These are phyloP conservation scores for Phortica magna DNA, from an alignment of 2,888 invertebrate genomes.

Conservation along the genomic window DNA sequence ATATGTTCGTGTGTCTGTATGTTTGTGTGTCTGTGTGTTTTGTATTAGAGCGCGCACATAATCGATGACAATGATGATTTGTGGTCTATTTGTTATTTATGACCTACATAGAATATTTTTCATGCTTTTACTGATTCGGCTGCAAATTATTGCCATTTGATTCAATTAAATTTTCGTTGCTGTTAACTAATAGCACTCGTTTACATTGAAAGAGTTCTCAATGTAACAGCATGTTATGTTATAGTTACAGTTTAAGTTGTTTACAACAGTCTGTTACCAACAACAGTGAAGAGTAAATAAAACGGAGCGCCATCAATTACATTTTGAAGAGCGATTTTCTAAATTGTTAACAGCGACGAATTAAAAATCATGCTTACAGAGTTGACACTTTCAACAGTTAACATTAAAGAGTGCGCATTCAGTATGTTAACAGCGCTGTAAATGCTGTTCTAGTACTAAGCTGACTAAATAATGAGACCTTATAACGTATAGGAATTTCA, in stretches of 20 bases:
- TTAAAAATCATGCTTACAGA: no score
- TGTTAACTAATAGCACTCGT: background rate
- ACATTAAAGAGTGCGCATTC: background rate
- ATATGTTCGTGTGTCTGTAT: background rate
- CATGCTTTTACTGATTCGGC: background rate
- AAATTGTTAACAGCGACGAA: no score
- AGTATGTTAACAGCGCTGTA: background rate
- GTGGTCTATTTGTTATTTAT: constrained; percentile 25
- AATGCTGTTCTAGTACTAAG: background rate
- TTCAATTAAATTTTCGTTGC: constrained; percentile 25
- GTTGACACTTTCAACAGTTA: background rate
- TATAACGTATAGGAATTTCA: no score
- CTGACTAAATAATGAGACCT: no score
- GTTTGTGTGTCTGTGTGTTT: background rate
- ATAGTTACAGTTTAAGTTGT: background rate
- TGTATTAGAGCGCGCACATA: background rate
- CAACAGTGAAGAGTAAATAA: no score
- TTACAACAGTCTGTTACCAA: background rate
- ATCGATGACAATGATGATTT: constrained; percentile 26
- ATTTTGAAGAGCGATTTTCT: no score
- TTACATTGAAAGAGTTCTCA: background rate
- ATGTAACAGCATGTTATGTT: background rate
- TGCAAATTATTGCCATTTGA: constrained; percentile 26
- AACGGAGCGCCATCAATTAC: no score
- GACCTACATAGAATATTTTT: constrained; percentile 19